phyloP scores from a whole-genome alignment of 2,888 invertebrate genomes.

The Meloe dianella region DNA sequence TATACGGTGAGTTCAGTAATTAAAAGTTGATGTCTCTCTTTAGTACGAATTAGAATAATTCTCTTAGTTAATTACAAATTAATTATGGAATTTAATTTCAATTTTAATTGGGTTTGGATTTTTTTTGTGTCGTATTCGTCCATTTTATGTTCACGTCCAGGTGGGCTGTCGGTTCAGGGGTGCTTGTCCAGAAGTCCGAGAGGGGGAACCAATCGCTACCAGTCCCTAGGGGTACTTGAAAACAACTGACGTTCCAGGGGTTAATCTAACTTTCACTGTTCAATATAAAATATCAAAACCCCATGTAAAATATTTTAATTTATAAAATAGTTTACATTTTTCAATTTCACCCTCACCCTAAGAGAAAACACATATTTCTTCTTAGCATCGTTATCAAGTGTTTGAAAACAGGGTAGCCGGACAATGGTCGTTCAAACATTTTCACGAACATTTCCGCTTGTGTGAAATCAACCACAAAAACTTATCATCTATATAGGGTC shows the following conservation, averaged over 20 bases:
- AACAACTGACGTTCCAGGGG: slow-evolving; percentile 29
- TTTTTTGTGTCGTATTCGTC: slow-evolving; percentile 26
- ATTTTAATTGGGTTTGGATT: neutral
- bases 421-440: slow-evolving; percentile 43
- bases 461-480: slow-evolving; percentile 42
- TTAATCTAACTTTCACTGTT: slow-evolving; percentile 12
- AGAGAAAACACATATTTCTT: neutral
- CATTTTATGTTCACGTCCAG: slow-evolving; percentile 45
- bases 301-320: neutral
- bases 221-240: slow-evolving; percentile 32
- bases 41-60: too few species aligned
- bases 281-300: slow-evolving; percentile 14
- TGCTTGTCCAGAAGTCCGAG: slow-evolving; percentile 51
- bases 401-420: slow-evolving; percentile 29
- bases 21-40: too few species aligned
- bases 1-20: too few species aligned
- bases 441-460: slow-evolving; percentile 35
- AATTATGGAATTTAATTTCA: neutral
- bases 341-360: neutral
- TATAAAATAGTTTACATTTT: slow-evolving; percentile 7
- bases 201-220: slow-evolving; percentile 52
- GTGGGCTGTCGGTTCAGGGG: slow-evolving; percentile 38
- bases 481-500: slow-evolving; percentile 39
- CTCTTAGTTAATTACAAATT: neutral
- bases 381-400: neutral